Percentiles rank a stretch among this genome's conserved stretches.
phyloP scores from a whole-genome alignment of 2,113 vertebrate species.

The Onychostoma macrolepis region DNA sequence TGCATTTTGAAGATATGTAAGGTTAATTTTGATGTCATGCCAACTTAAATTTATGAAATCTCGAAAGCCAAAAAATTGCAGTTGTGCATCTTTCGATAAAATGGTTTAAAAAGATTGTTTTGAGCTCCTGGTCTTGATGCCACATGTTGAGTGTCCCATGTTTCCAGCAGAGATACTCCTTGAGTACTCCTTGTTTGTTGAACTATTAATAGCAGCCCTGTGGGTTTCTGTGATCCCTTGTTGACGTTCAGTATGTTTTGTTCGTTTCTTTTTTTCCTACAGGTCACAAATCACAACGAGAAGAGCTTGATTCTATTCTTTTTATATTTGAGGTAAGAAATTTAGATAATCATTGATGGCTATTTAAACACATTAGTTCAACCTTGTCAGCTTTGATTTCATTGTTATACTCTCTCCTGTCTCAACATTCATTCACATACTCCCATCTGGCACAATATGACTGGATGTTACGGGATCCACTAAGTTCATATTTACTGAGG shows the following conservation, averaged over 20 bases:
- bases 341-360: background rate
- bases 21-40: background rate
- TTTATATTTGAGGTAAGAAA: conserved; percentile 98
- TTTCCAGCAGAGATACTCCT: background rate
- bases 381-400: background rate
- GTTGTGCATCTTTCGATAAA: background rate
- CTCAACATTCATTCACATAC: background rate
- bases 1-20: background rate
- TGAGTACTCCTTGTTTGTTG: conserved; percentile 24
- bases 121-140: background rate
- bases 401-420: background rate
- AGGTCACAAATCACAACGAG: conserved; percentile 99
- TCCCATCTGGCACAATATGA: background rate
- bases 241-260: background rate
- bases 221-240: conserved; percentile 10
- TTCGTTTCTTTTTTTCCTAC: conserved; percentile 45
- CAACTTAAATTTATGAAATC: background rate
- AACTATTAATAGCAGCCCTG: conserved; percentile 26
- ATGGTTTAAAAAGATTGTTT: background rate
- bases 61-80: background rate
- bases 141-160: background rate
- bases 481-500: background rate
- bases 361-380: background rate
- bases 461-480: background rate
- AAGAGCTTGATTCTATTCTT: conserved; percentile 98